Base-by-base conservation (phyloP, 1,140 invertebrate species). In the Eueides isabella region DNA sequence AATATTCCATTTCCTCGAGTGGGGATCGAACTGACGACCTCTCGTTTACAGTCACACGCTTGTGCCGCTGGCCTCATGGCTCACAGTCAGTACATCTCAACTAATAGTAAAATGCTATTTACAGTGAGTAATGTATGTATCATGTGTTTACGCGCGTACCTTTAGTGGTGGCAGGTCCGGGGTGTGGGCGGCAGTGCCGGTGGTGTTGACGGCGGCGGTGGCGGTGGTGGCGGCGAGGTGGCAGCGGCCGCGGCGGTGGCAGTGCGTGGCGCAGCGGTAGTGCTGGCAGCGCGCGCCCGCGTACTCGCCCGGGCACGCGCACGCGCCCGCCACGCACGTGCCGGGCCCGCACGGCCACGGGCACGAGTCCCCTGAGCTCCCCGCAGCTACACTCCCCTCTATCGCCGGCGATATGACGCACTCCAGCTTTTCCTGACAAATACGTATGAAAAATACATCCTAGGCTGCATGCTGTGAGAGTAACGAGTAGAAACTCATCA, bases 241-340 rank as follows among this genome's bases (percentile, higher is more conserved):
- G 81, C 95, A 96, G 61, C 93, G 82, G 12, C 95, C 95, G 78
- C 94, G 94, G 75, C 95, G 95, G 74, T 93, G 89, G 84, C 96
- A 96, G 86, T 94, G 94, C 67, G 93, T 93, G n/a, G 94, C 94
- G 86, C 95, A 96, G 64, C 95, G 91, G 84, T 95, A 95, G 72
- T 94, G 93, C 80, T 96, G 93, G 88, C 96, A 96, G 41, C 85
- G 85, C 9, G 86, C 76, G 14, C 95, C 95, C 28, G 93, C 91
- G 84, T 94, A 96, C 81, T 94, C 80, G 9, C 93, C 87, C 11
- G 92, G 92, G 81, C 95, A 96, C 69, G 80, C 81, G 83, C 95
- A 95, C 33, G 77, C 80, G 9, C 93, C 77, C 70, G 83, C 84
- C 85, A 86, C 63, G 85, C 87, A 70, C 93, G 78, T 64, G 69